Percentiles rank a stretch among this genome's conserved stretches.
Conservation (phyloP, 2,888 invertebrate genomes). For the Drosophila flavopinicola region DNA sequence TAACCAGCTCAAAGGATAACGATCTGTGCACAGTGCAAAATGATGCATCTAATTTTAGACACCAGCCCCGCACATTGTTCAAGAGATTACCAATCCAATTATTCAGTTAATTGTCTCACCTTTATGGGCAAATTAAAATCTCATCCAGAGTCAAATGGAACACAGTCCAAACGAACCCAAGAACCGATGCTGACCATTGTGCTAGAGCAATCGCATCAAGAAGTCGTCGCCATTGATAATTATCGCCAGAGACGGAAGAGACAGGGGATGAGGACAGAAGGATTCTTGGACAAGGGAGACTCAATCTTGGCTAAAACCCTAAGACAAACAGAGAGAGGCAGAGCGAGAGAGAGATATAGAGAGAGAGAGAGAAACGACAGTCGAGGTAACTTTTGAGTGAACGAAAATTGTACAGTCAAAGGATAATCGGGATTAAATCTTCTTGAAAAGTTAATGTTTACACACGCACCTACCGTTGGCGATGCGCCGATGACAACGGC, state of each 20-base stretch:
- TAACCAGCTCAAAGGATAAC: conserved; percentile 54
- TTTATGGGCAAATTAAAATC: conserved; percentile 83
- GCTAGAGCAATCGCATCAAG: conserved; percentile 81
- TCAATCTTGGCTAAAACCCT: conserved; percentile 54
- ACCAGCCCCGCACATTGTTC: conserved; percentile 60
- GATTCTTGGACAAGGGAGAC: conserved; percentile 33
- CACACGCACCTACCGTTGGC: conserved; percentile 82
- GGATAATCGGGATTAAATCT: conserved; percentile 84
- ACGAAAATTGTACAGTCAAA: conserved; percentile 81
- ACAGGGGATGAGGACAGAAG: conserved; percentile 19
- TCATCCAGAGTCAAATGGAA: conserved; percentile 79
- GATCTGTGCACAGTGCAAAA: conserved; percentile 2
- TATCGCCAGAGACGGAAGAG: conserved; percentile 50
- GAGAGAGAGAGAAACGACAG: conserved; percentile 29
- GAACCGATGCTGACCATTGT: conserved; percentile 59
- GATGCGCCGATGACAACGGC: conserved; percentile 54
- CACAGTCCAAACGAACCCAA: conserved; percentile 23
- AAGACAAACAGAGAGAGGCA: conserved; percentile 51
- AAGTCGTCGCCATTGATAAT: conserved; percentile 81
- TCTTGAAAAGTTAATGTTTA: conserved; percentile 84
- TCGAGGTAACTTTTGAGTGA: conserved; percentile 65
- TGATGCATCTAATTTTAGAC: conserved; percentile 27
- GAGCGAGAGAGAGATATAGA: not conserved
- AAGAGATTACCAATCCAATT: conserved; percentile 81
- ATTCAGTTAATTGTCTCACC: conserved; percentile 83